phyloP scores from a whole-genome alignment of 2,797 vertebrate species.

The Mareca strepera region DNA sequence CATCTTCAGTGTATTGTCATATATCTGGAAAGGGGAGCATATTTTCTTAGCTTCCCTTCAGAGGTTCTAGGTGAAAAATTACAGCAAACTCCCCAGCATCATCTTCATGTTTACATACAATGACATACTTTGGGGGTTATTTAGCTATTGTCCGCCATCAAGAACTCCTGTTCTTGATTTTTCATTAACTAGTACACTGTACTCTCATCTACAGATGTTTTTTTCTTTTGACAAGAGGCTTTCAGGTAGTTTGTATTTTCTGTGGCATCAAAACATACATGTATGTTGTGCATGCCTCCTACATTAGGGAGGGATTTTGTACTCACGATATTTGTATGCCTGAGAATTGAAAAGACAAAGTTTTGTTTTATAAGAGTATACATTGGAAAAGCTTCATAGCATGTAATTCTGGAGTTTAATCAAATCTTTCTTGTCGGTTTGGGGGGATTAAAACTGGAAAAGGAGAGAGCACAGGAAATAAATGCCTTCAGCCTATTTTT shows the following conservation, averaged over 20 bases:
- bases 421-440: not conserved
- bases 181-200: not conserved
- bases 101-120: rapidly evolving
- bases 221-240: not conserved
- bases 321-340: not conserved
- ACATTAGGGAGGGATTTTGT: not conserved
- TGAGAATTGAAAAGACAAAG: not conserved
- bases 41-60: not conserved
- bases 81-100: not conserved
- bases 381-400: not conserved
- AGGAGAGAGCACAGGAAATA: not conserved
- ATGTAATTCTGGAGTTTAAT: not conserved
- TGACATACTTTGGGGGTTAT: not conserved
- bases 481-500: not conserved
- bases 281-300: not conserved
- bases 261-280: too few species aligned
- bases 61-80: not conserved
- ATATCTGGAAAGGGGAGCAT: not conserved
- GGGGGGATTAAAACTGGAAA: not conserved
- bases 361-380: not conserved
- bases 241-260: not conserved
- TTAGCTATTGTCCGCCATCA: not conserved
- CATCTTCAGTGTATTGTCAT: not conserved
- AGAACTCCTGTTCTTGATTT: not conserved
- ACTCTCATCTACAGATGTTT: not conserved